Percentiles rank a stretch among this genome's conserved stretches.
phyloP scores from a whole-genome alignment of 2,797 vertebrate genomes.

The Antennarius maculatus region DNA sequence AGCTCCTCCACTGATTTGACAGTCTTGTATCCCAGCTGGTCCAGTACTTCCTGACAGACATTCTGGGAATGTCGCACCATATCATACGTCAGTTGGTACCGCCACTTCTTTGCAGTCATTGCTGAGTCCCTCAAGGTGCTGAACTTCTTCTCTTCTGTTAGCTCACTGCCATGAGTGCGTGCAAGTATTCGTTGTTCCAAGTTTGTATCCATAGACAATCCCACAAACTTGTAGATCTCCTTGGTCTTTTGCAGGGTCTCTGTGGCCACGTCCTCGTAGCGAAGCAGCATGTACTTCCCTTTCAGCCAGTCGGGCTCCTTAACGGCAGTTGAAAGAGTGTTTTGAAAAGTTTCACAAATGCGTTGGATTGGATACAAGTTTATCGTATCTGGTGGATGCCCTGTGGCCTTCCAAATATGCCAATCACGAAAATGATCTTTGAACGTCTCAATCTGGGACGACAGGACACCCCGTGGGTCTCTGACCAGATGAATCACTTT shows the following conservation, averaged over 20 bases:
- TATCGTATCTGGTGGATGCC: conserved; percentile 91
- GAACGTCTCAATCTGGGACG: conserved; percentile 93
- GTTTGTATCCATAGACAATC: conserved; percentile 88
- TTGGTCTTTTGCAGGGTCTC: conserved; percentile 91
- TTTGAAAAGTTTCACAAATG: conserved; percentile 92
- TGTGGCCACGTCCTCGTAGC: conserved; percentile 93
- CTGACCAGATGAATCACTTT: conserved; percentile 95
- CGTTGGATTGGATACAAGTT: conserved; percentile 90
- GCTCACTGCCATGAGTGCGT: conserved; percentile 89
- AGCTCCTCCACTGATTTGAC: conserved; percentile 89
- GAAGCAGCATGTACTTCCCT: conserved; percentile 94
- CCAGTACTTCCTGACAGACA: conserved; percentile 88
- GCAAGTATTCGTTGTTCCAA: conserved; percentile 93
- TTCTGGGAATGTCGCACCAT: conserved; percentile 92
- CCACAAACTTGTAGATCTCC: conserved; percentile 93
- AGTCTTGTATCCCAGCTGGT: conserved; percentile 89
- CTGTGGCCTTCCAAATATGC: conserved; percentile 94
- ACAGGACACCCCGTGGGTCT: conserved; percentile 92
- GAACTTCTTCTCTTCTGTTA: conserved; percentile 89
- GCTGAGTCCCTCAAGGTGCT: conserved; percentile 93
- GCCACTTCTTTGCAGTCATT: conserved; percentile 92
- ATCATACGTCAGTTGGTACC: conserved; percentile 91
- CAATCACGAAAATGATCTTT: conserved; percentile 92
- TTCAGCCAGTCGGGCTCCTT: conserved; percentile 89
- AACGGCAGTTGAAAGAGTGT: conserved; percentile 90